Evolutionary conservation across 2,113 vertebrate genomes (phyloP).

Genomic region (Melanotaenia duboulayi): DNA sequence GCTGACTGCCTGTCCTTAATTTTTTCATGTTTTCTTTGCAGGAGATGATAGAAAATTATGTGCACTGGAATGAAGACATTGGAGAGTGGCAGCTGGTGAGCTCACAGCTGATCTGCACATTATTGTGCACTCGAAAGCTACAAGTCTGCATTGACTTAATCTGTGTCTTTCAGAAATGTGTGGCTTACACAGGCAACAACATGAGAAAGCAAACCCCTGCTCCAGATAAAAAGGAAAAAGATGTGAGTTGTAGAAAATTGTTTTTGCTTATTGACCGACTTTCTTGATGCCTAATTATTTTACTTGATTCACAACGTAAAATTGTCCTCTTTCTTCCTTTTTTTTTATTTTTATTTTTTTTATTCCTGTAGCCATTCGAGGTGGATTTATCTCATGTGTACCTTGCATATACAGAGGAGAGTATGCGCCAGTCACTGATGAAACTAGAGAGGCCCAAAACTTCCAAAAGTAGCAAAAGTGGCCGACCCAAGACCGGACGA

Average conservation of each 20-base stretch:
- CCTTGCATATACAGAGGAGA: conserved; percentile 96
- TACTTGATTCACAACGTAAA: not conserved
- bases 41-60: conserved; percentile 99
- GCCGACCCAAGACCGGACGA: conserved; percentile 92
- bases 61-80: conserved; percentile 99
- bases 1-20: not conserved
- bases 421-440: conserved; percentile 95
- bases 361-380: conserved; percentile 89
- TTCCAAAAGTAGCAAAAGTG: conserved; percentile 90
- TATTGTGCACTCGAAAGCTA: not conserved
- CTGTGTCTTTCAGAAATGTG: conserved; percentile 90
- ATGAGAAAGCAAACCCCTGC: conserved; percentile 97
- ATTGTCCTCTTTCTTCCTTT: not conserved
- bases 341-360: conserved; percentile 9
- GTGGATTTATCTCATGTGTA: conserved; percentile 97
- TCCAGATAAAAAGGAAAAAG: conserved; percentile 97
- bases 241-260: conserved; percentile 84
- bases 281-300: not conserved
- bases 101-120: not conserved
- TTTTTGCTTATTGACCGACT: not conserved
- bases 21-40: conserved; percentile 64
- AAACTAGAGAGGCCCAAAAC: conserved; percentile 93
- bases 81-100: conserved; percentile 98
- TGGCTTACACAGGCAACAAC: conserved; percentile 98
- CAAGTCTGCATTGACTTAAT: not conserved